A percentile compares a stretch with the other conserved stretches of the same genome.
phyloP scores from a whole-genome alignment of 2,113 vertebrate species.

The Actenoides lindsayi region DNA sequence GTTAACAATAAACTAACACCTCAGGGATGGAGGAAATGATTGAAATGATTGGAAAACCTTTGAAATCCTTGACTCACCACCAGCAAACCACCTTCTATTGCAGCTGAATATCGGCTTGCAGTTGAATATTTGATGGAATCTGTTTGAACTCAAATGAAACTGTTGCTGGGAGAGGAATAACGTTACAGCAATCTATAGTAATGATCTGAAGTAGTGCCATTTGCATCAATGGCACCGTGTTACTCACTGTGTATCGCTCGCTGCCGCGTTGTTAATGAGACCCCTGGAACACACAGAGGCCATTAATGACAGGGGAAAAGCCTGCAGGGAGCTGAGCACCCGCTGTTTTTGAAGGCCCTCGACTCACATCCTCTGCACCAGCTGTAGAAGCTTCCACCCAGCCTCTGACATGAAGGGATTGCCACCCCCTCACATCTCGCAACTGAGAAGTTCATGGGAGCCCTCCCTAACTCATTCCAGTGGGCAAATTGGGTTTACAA shows the following conservation, averaged over 20 bases:
- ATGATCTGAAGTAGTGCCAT: conserved; percentile 2
- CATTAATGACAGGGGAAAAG: neutral
- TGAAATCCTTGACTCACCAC: neutral
- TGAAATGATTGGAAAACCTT: neutral
- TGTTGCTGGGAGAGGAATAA: conserved; percentile 24
- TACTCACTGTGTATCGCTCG: neutral
- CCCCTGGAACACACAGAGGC: neutral
- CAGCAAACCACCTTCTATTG: neutral
- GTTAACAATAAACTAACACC: neutral
- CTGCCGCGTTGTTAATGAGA: conserved; percentile 4
- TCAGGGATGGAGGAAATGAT: neutral
- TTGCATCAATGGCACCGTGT: neutral
- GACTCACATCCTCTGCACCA: neutral
- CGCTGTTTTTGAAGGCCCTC: neutral
- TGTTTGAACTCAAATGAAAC: conserved; percentile 3
- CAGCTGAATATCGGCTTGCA: neutral
- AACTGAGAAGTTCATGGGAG: neutral
- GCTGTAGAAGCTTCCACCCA: neutral
- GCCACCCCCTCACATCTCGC: neutral
- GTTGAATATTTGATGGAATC: conserved; percentile 39
- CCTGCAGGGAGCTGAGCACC: neutral
- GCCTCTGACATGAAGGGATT: neutral
- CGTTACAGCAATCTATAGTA: neutral
- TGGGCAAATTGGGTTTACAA: neutral
- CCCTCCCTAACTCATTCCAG: neutral